phyloP scores from a whole-genome alignment of 2,797 vertebrate genomes.

The Nannoperca obscura region DNA sequence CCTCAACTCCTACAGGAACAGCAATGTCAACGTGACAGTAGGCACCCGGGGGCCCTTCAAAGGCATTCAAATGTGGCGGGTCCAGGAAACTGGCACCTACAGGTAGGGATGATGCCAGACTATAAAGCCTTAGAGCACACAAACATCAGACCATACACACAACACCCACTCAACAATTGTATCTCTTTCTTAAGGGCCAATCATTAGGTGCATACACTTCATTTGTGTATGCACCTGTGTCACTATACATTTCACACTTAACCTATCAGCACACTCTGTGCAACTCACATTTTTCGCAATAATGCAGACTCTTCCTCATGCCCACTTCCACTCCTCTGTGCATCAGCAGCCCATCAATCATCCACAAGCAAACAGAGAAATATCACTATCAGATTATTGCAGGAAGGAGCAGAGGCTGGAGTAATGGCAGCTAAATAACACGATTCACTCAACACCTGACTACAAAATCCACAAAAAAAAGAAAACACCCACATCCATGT shows the following conservation, averaged over 20 bases:
- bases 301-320: constrained; percentile 42
- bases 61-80: constrained; percentile 94
- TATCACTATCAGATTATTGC: constrained; percentile 61
- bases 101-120: constrained; percentile 83
- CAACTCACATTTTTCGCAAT: constrained; percentile 31
- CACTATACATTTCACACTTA: constrained; percentile 19
- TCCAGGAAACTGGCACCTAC: constrained; percentile 94
- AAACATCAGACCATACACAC: constrained; percentile 9
- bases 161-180: constrained; percentile 25
- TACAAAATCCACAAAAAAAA: constrained; percentile 26
- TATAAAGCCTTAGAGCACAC: constrained; percentile 13
- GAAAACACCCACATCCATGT: constrained; percentile 36
- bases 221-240: not conserved
- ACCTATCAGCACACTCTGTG: constrained; percentile 29
- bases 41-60: constrained; percentile 89
- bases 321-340: constrained; percentile 52
- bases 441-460: constrained; percentile 64
- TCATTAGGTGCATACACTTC: constrained; percentile 22
- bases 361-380: constrained; percentile 52
- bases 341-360: constrained; percentile 51
- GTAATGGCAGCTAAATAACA: constrained; percentile 58
- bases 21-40: constrained; percentile 92
- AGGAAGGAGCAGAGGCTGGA: constrained; percentile 53
- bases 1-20: constrained; percentile 91
- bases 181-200: constrained; percentile 22